Conservation (phyloP, 2,797 vertebrate genomes). For the Aplochiton taeniatus region DNA sequence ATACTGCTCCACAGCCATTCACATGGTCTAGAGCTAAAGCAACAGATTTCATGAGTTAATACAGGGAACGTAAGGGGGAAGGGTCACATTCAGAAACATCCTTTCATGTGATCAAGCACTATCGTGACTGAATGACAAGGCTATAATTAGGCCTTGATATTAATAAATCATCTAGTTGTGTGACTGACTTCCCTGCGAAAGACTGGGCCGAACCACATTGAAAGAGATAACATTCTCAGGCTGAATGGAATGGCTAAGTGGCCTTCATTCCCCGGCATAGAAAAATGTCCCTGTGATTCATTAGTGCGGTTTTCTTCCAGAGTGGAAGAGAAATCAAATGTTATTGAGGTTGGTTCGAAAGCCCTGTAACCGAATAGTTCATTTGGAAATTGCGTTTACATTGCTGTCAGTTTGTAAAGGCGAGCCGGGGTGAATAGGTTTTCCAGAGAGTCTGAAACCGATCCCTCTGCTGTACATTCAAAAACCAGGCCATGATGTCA, state of each 20-base stretch:
- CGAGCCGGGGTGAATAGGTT: conserved; percentile 29
- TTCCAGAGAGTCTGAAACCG: conserved; percentile 31
- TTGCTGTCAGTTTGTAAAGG: conserved; percentile 13
- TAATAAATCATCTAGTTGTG: no score
- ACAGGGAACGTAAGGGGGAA: no score
- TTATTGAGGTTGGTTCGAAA: no score
- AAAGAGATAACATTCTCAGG: no score
- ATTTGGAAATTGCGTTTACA: neutral
- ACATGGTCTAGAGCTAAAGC: conserved; percentile 51
- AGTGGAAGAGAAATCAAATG: neutral
- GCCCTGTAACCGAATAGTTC: neutral
- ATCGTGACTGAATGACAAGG: no score
- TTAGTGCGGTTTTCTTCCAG: neutral
- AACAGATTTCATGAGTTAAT: conserved; percentile 15
- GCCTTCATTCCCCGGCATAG: no score
- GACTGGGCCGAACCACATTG: no score
- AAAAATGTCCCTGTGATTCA: neutral
- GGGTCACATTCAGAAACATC: no score
- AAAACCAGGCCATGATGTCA: conserved; percentile 69
- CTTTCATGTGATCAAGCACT: no score
- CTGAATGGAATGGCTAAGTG: no score
- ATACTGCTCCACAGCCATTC: conserved; percentile 50
- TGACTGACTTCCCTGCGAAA: no score
- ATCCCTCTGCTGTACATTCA: conserved; percentile 36
- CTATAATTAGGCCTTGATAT: no score